Evolutionary conservation across 30 jellyfish, hydroid and myxozoan genomes (phyloP).

Genomic region (Turritopsis rubra): DNA sequence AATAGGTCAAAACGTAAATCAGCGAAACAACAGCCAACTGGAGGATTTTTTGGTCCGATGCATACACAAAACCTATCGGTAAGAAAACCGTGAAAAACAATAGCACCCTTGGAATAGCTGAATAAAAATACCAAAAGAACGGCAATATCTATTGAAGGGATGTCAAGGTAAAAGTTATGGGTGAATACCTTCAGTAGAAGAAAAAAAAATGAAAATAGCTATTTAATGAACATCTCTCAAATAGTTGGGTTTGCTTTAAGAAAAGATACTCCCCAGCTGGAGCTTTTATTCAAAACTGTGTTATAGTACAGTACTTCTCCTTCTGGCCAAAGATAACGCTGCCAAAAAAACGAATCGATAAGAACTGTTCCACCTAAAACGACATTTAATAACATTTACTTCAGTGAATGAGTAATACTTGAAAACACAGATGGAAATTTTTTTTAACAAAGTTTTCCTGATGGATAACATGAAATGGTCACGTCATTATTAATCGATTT

Average conservation of each 20-base stretch:
- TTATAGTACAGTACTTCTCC: conserved; percentile 75
- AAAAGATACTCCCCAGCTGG: conserved; percentile 97
- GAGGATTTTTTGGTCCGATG: conserved; percentile 4
- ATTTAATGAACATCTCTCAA: too few species aligned
- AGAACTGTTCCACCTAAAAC: conserved; percentile 49
- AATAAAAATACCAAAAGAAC: conserved; percentile 80
- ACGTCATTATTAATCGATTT: too few species aligned
- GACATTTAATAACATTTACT: too few species aligned
- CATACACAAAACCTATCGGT: conserved; percentile 35
- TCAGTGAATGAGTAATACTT: too few species aligned
- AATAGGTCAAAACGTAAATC: conserved; percentile 53
- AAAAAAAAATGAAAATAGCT: too few species aligned
- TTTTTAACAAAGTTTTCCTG: too few species aligned
- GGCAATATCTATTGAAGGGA: conserved; percentile 54
- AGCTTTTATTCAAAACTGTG: conserved; percentile 70
- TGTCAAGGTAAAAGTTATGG: conserved; percentile 15
- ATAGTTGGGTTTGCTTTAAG: too few species aligned
- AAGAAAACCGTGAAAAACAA: conserved; percentile 39
- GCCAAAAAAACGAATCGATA: conserved; percentile 78
- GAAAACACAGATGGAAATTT: too few species aligned
- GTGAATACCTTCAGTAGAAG: too few species aligned
- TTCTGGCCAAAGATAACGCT: conserved; percentile 78
- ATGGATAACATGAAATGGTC: too few species aligned
- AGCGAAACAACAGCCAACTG: conserved; percentile 37
- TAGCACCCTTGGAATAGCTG: conserved; percentile 74